Percentiles rank a stretch among this genome's conserved stretches.
These are phyloP conservation scores for Gallirallus australis DNA, from an alignment of 2,797 vertebrate genomes.

Conservation along the genomic window DNA sequence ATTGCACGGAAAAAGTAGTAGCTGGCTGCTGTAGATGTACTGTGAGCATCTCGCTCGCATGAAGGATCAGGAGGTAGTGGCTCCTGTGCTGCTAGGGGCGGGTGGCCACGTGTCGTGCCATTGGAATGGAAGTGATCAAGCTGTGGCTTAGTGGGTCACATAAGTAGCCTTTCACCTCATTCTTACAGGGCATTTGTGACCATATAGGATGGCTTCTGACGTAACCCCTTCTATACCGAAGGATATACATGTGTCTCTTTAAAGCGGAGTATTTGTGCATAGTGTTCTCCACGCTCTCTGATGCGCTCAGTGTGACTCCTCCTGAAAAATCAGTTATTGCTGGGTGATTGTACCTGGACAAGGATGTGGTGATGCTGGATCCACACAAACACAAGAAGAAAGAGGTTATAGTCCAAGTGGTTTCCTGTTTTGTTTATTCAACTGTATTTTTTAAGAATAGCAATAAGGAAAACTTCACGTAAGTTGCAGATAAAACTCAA, in stretches of 20 bases:
- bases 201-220: neutral
- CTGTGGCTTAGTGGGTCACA: constrained; percentile 14
- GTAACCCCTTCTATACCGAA: rapidly evolving
- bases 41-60: neutral
- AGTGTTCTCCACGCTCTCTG: neutral
- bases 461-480: neutral
- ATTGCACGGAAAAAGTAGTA: neutral
- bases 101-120: neutral
- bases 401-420: neutral
- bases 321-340: neutral
- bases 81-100: neutral
- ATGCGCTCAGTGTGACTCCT: rapidly evolving
- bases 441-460: neutral
- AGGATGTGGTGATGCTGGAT: neutral
- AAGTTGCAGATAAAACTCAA: neutral
- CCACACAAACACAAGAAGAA: neutral
- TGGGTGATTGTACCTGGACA: neutral
- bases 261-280: too few species aligned
- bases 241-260: neutral
- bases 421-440: neutral
- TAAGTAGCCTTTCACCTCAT: neutral
- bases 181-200: neutral
- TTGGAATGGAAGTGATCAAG: neutral
- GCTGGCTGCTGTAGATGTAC: neutral
- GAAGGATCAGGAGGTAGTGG: neutral